phyloP scores from a whole-genome alignment of 2,888 invertebrate genomes.

The Caenorhabditis japonica region DNA sequence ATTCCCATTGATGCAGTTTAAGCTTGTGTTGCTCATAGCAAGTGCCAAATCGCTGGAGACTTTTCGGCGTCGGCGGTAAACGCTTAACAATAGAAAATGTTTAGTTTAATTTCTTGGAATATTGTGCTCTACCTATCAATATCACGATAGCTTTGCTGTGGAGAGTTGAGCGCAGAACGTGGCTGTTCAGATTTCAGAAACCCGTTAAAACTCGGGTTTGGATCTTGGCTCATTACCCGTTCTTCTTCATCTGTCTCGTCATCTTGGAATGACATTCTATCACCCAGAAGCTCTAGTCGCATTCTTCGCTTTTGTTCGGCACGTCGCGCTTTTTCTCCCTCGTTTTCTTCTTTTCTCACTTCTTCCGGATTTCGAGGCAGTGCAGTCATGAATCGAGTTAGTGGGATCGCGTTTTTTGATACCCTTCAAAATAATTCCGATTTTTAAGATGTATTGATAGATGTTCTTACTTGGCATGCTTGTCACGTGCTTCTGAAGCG shows the following conservation, averaged over 20 bases:
- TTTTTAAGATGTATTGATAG: background rate
- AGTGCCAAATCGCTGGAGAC: conserved; percentile 49
- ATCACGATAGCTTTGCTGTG: conserved; percentile 61
- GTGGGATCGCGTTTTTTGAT: conserved; percentile 76
- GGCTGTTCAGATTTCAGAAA: conserved; percentile 42
- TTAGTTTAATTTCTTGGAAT: background rate
- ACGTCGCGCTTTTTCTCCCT: conserved; percentile 25
- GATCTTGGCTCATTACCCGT: conserved; percentile 38
- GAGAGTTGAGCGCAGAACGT: conserved; percentile 55
- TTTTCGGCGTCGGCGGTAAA: conserved; percentile 57
- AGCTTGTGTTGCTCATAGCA: conserved; percentile 35
- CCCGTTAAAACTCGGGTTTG: conserved; percentile 19
- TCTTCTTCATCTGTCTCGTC: conserved; percentile 39
- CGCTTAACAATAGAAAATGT: conserved; percentile 28
- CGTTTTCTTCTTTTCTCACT: conserved; percentile 39
- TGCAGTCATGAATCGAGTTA: conserved; percentile 71
- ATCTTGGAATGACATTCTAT: conserved; percentile 20
- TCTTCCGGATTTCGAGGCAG: conserved; percentile 44
- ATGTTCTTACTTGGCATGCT: conserved; percentile 77
- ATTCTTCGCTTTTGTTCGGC: conserved; percentile 33
- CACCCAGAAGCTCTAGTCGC: conserved; percentile 34
- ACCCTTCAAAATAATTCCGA: conserved; percentile 48
- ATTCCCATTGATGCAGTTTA: conserved; percentile 16
- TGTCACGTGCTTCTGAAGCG: conserved; percentile 91
- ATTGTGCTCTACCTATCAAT: conserved; percentile 49